A percentile compares a stretch with the other conserved stretches of the same genome.
Evolutionary conservation across 2,797 vertebrate genomes (phyloP).

Genomic region (Neopelma chrysocephalum): DNA sequence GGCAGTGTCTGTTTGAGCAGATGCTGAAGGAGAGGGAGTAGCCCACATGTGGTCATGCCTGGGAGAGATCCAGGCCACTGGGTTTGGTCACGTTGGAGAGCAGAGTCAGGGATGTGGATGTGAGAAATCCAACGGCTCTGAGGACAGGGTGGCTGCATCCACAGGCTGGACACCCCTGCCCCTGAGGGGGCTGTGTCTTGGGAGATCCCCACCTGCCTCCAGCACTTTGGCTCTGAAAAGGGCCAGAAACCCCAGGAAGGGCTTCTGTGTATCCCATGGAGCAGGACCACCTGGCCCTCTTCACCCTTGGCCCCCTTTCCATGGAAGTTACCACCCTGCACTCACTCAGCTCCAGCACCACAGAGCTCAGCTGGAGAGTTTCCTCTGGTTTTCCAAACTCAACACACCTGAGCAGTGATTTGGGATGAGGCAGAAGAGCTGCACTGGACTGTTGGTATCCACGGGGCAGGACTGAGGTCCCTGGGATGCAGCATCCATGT

Average conservation of each 20-base stretch:
- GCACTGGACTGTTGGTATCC: accelerated
- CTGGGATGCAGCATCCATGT: not conserved
- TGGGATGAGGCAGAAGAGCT: not conserved
- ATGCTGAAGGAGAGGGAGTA: not conserved
- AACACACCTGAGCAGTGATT: not conserved
- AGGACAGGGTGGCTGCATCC: not conserved
- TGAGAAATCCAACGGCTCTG: not conserved
- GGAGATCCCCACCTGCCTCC: not conserved
- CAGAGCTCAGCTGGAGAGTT: not conserved
- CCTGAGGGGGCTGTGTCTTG: not conserved
- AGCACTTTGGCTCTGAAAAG: not conserved
- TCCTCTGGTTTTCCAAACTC: not conserved
- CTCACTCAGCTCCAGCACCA: not conserved
- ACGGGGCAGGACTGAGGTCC: accelerated
- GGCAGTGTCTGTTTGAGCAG: not conserved
- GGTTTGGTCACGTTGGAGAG: not conserved
- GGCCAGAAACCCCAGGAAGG: not conserved
- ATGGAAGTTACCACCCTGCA: too few species aligned
- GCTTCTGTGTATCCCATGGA: accelerated
- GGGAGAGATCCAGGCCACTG: not conserved
- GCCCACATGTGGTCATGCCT: not conserved
- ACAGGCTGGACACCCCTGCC: not conserved
- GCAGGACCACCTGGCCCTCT: not conserved
- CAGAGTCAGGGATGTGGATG: accelerated
- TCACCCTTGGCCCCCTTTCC: not conserved